Evolutionary conservation across 2,113 vertebrate species (phyloP).

Genomic region (Scartelaos histophorus): DNA sequence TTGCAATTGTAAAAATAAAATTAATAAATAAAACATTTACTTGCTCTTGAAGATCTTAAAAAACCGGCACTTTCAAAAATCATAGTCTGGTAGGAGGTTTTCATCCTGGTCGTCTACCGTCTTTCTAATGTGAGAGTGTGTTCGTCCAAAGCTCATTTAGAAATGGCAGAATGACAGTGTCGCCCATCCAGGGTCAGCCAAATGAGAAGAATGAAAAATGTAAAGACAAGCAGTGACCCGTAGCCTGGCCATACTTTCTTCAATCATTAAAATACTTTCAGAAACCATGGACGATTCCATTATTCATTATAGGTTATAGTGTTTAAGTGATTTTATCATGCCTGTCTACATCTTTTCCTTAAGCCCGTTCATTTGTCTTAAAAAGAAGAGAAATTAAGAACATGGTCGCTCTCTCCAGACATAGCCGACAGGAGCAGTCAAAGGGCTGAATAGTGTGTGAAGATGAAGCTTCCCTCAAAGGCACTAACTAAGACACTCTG

Average conservation of each 20-base stretch:
- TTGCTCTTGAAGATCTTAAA: not conserved
- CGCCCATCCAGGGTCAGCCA: slow-evolving; percentile 65
- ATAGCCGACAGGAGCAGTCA: slow-evolving; percentile 61
- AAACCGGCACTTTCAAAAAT: not conserved
- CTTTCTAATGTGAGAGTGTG: slow-evolving; percentile 46
- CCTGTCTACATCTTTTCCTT: slow-evolving; percentile 69
- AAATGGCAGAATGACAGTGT: slow-evolving; percentile 72
- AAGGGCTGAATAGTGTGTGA: slow-evolving; percentile 66
- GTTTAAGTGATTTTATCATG: slow-evolving; percentile 75
- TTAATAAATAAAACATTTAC: not conserved
- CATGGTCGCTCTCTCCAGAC: slow-evolving; percentile 57
- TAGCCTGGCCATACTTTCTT: slow-evolving; percentile 68
- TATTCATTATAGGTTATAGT: slow-evolving; percentile 69
- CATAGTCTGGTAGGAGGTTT: slow-evolving; percentile 46
- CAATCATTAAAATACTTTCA: slow-evolving; percentile 81
- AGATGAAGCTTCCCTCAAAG: slow-evolving; percentile 65
- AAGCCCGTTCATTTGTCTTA: slow-evolving; percentile 67
- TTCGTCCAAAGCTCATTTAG: slow-evolving; percentile 72
- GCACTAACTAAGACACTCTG: slow-evolving; percentile 71
- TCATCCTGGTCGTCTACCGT: slow-evolving; percentile 21
- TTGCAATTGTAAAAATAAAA: not conserved
- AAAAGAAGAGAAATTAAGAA: slow-evolving; percentile 68
- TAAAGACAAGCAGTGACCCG: slow-evolving; percentile 76
- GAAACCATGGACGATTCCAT: slow-evolving; percentile 66
- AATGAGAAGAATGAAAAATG: slow-evolving; percentile 71